A percentile compares a stretch with the other conserved stretches of the same genome.
Conservation (phyloP, 2,113 vertebrate species). For the Urocynchramus pylzowi region DNA sequence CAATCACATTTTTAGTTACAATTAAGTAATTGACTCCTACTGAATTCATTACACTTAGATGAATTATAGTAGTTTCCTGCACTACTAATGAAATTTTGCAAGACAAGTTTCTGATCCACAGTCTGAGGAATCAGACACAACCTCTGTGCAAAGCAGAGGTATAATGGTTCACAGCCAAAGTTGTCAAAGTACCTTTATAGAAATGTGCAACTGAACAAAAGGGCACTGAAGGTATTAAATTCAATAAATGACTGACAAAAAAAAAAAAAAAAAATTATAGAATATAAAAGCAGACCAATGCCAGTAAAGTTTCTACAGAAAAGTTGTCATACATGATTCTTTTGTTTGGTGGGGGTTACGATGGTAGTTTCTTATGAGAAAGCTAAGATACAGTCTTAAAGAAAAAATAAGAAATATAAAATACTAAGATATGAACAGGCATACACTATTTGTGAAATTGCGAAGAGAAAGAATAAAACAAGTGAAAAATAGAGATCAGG, state of each 20-base stretch:
- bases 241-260: neutral
- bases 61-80: neutral
- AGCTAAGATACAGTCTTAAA: neutral
- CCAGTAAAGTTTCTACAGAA: neutral
- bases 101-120: neutral
- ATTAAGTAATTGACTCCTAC: neutral
- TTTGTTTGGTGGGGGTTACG: neutral
- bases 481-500: neutral
- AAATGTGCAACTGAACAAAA: neutral
- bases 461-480: neutral
- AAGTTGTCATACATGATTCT: neutral
- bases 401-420: neutral
- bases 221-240: neutral
- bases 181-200: neutral
- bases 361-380: neutral
- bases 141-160: neutral
- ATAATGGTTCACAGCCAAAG: neutral
- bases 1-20: neutral
- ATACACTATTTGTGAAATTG: neutral
- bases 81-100: neutral
- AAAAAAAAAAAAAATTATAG: rapidly evolving
- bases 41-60: neutral
- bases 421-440: neutral
- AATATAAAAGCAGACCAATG: neutral
- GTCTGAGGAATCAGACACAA: neutral